Base-by-base conservation (phyloP, 2,113 vertebrate species). In the Rhynchomys soricoides region DNA sequence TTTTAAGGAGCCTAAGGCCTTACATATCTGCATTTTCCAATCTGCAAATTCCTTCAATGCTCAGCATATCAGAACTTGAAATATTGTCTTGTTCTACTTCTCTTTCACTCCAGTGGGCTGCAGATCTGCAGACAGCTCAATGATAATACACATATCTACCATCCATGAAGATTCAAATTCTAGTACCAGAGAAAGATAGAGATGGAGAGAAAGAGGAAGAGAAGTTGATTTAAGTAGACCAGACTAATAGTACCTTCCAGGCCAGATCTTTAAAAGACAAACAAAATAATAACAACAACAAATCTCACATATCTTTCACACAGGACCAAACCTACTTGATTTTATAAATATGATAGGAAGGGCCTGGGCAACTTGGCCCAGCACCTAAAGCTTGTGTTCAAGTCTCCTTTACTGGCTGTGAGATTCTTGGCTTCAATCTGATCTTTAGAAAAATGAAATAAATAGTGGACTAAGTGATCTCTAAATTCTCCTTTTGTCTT, bases 11-110 rank as follows among this genome's bases (percentile, higher is more conserved):
- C 37, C 29, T 64, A 43, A 71, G 81, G 57, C 86, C 66, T 74
- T 82, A 40, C 73, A 24, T 78, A 13, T 59, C 70, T 90, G 29
- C 86, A 79, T 95, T 86, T 31, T 92, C 71, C 77, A 15, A 70
- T 34, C 40, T 81, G 48, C 3, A 89, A 83, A 91, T 48, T 88
- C 7, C 40, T 94, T 89, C 40, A 88, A 45, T 89, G 66, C 43
- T 70, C 52, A 97, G 68, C 37, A 89, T 24, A 66, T 86, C 71
- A 90, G 40, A 89, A 92, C 83, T 48, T 74, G 34, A 95, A 97
- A 95, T 81, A 86, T n/a, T 91, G 86, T 93, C 75, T 95, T 5
- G 31, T 89, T n/a, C 70, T 82, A 37, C 10, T 82, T 81, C 52
- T 37, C 16, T 86, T 91, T 15, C 2, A 45, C 26, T 74, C 37